Base-by-base conservation (phyloP, 2,113 vertebrate species). In the Balaeniceps rex region DNA sequence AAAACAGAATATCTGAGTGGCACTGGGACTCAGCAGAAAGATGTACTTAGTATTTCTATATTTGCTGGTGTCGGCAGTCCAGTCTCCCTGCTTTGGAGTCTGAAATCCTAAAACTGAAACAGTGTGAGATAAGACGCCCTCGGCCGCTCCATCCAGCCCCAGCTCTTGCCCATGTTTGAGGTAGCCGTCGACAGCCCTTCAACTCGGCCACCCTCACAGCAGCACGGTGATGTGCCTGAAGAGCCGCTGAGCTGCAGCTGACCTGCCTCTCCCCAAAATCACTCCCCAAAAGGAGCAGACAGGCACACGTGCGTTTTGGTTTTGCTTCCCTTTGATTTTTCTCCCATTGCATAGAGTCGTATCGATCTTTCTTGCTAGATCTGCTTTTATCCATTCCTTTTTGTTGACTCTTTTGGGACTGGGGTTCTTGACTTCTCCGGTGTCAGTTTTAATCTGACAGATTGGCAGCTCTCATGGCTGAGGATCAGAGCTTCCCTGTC, bases 181-280 rank as follows among this genome's bases (percentile, higher is more conserved):
- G 49, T 4, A 21, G 26, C 36, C 40, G 2, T 21, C 2, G 3
- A 26, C 47, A 21, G 23, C 49, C 63, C n/a, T 69, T 42, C 42
- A 3, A 3, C 11, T 36, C 22, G 7, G 63, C 44, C 33, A 19
- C 58, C 46, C 28, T 66, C 75, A 2, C 23, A 25, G 75, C 33
- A 6, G 9, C 3, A 10, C 1, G 0, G 36, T 15, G 46, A 34
- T 10, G 1, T 6, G 44, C 49, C 58, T 7, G 25, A 22, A 19
- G 17, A 86, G 60, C 29, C 12, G 1, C 51, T 4, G 4, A 16
- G n/a, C 54, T 38, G 28, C 1, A 1, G 11, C 80, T 26, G 28
- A 51, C 51, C 65, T n/a, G 14, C 38, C 10, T 46, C 15, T 42
- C 42, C 31, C 28, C 21, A 10, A 0, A 26, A 34, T 33, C 23